Evolutionary conservation across 2,113 vertebrate species (phyloP).

Genomic region (Eurypyga helias): DNA sequence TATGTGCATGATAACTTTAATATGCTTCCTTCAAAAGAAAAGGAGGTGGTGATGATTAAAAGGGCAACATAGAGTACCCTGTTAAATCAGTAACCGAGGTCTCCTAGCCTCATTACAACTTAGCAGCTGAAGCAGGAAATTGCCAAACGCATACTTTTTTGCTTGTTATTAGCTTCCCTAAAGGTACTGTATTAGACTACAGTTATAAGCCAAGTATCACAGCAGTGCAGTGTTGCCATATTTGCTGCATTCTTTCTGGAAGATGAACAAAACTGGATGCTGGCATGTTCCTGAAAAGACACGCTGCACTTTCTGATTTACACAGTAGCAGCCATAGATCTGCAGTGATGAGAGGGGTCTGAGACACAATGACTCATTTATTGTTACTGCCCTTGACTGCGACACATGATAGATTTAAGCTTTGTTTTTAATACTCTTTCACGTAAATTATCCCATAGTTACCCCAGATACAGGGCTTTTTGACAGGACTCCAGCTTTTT

Average conservation of each 20-base stretch:
- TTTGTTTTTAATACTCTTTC: not conserved
- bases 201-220: not conserved
- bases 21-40: not conserved
- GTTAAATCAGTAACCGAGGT: not conserved
- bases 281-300: not conserved
- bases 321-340: not conserved
- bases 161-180: conserved; percentile 26
- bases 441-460: not conserved
- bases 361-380: not conserved
- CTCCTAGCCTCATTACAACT: conserved; percentile 1
- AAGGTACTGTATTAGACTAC: not conserved
- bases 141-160: not conserved
- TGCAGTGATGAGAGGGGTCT: not conserved
- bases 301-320: not conserved
- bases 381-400: not conserved
- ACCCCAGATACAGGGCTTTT: not conserved
- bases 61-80: not conserved
- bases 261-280: not conserved
- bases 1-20: not conserved
- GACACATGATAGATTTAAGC: not conserved
- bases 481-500: not conserved
- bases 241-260: not conserved
- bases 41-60: not conserved
- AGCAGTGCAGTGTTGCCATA: not conserved
- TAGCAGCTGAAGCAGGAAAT: conserved; percentile 8